Base-by-base conservation (phyloP, 2,797 vertebrate genomes). In the Smutsia temminckii region DNA sequence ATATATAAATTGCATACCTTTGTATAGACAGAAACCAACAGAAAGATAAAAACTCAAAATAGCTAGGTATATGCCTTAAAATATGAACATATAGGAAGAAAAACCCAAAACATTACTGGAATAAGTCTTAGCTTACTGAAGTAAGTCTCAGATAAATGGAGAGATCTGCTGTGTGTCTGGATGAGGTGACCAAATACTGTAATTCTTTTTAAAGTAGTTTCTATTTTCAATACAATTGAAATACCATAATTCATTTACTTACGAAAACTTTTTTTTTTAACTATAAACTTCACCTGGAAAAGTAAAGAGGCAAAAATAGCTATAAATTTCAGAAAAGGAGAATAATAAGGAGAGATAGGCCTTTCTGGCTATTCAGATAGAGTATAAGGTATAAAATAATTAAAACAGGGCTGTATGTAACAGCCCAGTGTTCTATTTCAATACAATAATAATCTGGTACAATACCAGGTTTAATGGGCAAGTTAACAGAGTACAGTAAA, bases 331-430 rank as follows among this genome's bases (percentile, higher is more conserved):
- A n/a, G 40, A 86, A 90, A 59, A 25, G 11, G 78, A 83, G 42
- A 79, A 27, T 68, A 63, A 53, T 90, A 66, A 53, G 27, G 4
- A 78, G 29, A 3, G 21, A 27, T 12, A 12, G 11, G 5, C 2
- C 11, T 91, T 75, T 85, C 20, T 61, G 61, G 25, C 61, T 23
- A 87, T 14, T 59, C 63, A 92, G 72, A 87, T 92, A 71, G 6
- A 88, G 59, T 64, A 13, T 32, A 75, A 88, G n/a, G 17, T 71
- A 46, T 34, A 91, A 93, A 93, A 71, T 71, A 53, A 94, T 71
- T 90, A 66, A 92, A 88, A 80, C 9, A 80, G 14, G 6, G 17
- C 8, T 72, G 9, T 55, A 51, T 16, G 61, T 51, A 75, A 63
- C 25, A 93, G 53, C 18, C 12, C 25, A 13, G 13, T 61, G n/a